A percentile compares a stretch with the other conserved stretches of the same genome.
These are phyloP conservation scores for Phalacrocorax aristotelis DNA, from an alignment of 2,113 vertebrate species.

Conservation along the genomic window DNA sequence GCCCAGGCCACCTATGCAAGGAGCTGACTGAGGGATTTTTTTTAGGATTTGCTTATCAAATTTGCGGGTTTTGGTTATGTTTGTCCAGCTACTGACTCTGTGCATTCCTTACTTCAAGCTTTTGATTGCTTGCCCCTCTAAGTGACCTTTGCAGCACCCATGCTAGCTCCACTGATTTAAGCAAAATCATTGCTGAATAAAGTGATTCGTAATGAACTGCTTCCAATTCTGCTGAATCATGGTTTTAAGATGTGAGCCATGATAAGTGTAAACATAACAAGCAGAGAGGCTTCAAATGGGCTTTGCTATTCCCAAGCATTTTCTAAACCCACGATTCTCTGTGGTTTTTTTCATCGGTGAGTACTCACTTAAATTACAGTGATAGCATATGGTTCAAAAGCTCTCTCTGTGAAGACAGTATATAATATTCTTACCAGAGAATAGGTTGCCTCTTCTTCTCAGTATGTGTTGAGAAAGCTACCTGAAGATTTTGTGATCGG, in stretches of 20 bases:
- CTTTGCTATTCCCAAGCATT: background rate
- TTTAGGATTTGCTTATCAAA: background rate
- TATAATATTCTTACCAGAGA: background rate
- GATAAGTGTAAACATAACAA: background rate
- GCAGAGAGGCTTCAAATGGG: background rate
- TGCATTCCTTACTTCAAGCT: background rate
- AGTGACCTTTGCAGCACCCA: background rate
- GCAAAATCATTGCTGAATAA: background rate
- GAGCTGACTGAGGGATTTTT: background rate
- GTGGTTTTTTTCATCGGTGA: background rate
- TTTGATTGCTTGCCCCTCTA: background rate
- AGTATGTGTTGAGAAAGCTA: background rate
- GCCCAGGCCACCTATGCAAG: background rate
- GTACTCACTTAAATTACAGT: background rate
- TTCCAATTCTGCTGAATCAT: background rate
- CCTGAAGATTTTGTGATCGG: background rate
- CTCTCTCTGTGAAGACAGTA: background rate
- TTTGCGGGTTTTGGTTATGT: background rate
- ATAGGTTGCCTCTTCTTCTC: background rate
- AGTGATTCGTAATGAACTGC: background rate
- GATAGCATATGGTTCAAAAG: background rate
- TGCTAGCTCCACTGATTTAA: background rate
- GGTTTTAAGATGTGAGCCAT: background rate
- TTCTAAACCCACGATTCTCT: background rate
- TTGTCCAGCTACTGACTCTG: background rate